Evolutionary conservation across 2,113 vertebrate species (phyloP).

Genomic region (Stigmatopora argus): DNA sequence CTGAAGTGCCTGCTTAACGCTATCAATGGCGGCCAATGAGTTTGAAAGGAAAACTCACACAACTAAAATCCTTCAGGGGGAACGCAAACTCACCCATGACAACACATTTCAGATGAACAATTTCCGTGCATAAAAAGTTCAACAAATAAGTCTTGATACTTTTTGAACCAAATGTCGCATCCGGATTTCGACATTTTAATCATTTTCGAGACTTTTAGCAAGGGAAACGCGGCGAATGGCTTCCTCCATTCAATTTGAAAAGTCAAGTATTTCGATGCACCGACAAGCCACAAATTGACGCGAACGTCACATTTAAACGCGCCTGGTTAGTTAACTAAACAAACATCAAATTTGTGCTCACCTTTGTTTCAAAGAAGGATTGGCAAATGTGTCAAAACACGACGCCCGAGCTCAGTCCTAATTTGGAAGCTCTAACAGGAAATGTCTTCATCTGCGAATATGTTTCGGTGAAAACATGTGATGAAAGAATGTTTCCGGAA

Average conservation of each 20-base stretch:
- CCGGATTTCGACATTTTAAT: too few species aligned
- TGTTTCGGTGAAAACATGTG: slow-evolving; percentile 1
- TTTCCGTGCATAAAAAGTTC: too few species aligned
- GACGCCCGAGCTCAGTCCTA: background rate
- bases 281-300: background rate
- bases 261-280: background rate
- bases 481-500: slow-evolving; percentile 20
- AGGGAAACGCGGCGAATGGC: background rate
- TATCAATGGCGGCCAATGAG: too few species aligned
- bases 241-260: background rate
- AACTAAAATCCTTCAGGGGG: too few species aligned
- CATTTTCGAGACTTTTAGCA: background rate
- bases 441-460: slow-evolving; percentile 17
- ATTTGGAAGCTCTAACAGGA: slow-evolving; percentile 10
- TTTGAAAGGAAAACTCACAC: too few species aligned
- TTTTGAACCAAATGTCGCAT: too few species aligned
- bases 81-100: too few species aligned
- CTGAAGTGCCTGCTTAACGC: too few species aligned
- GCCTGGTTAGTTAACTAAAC: background rate
- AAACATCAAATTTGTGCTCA: slow-evolving; percentile 9
- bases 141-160: too few species aligned
- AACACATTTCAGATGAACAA: too few species aligned
- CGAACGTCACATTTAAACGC: background rate
- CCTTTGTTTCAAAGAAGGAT: background rate
- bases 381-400: background rate